Percentiles rank a stretch among this genome's conserved stretches.
Conservation (phyloP, 2,113 vertebrate species). For the Percopsis transmontana region DNA sequence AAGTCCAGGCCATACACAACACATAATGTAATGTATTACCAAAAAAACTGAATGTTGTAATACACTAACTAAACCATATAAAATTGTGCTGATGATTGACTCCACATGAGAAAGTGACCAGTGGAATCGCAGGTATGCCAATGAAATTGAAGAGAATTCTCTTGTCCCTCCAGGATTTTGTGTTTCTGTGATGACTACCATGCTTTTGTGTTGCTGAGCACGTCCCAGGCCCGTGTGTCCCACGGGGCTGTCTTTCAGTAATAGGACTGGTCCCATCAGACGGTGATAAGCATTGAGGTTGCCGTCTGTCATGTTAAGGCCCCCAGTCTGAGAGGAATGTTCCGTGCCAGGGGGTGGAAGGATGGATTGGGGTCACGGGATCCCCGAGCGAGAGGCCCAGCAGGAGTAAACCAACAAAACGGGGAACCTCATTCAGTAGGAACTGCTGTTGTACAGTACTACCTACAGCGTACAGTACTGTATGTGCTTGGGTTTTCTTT, state of each 20-base stretch:
- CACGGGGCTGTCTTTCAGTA: constrained; percentile 2
- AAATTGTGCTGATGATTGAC: too few species aligned
- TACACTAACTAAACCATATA: too few species aligned
- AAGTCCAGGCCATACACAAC: too few species aligned
- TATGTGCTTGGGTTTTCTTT: too few species aligned
- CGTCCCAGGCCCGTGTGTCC: constrained; percentile 18
- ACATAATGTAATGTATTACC: too few species aligned
- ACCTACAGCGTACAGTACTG: too few species aligned
- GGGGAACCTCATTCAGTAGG: constrained; percentile 9
- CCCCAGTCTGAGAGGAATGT: constrained; percentile 62
- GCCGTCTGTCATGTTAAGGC: constrained; percentile 63
- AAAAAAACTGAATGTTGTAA: too few species aligned
- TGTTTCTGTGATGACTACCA: not conserved
- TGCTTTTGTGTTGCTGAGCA: constrained; percentile 46
- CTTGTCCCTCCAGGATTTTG: too few species aligned
- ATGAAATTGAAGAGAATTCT: not conserved
- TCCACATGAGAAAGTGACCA: too few species aligned
- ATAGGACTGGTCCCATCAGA: constrained; percentile 19
- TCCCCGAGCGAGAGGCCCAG: constrained; percentile 37
- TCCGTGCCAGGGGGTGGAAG: constrained; percentile 51
- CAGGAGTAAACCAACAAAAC: constrained; percentile 28
- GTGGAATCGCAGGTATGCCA: too few species aligned
- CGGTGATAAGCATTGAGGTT: constrained; percentile 66
- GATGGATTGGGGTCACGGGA: not conserved
- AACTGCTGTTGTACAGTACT: constrained; percentile 4